Evolutionary conservation across 2,888 invertebrate species (phyloP), one percentile per base, ranked within the genome.

Genomic region (Boloria selene): DNA sequence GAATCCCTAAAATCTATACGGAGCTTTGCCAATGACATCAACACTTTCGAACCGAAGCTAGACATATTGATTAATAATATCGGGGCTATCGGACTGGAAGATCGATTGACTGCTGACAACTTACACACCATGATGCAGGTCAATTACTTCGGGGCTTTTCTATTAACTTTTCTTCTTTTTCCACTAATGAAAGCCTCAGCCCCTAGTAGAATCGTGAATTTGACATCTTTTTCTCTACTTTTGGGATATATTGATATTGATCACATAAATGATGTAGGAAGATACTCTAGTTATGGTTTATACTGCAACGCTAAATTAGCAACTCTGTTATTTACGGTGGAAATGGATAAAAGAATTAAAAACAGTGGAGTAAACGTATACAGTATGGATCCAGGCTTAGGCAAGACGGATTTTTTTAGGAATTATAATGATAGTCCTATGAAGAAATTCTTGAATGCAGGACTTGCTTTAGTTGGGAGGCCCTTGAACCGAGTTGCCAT

Each of bases 301-400:
- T 96, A 96, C 75, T 85, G 95, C 67, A 88, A 88, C 59, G 79
- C 89, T 0, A 89, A 89, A 63, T 68, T 89, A 22, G 87, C 87
- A 10, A 75, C 78, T 17, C 71, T 86, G 0, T 58, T 89, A 2
- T 85, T 81, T 45, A 81, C 85, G 0, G 90, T 93, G 17, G 97
- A 97, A 79, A 85, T 87, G 85, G 76, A 81, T 6, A 82, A 76
- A 55, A 75, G 83, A 58, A 76, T 82, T 2, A 72, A 61, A 59
- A 81, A 78, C 0, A 80, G 94, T 38, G 94, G 94, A 13, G 95
- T 97, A 0, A 96, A 94, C 0, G 95, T 94, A 0, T 97, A 96
- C 81, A 97, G 95, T 74, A 91, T 97, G 76, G 97, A 97, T 88
- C 97, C 97, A 0, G 97, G 97, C 10, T 92, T 96, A 85, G 95